Percentiles rank a stretch among this genome's conserved stretches.
phyloP scores from a whole-genome alignment of 2,797 vertebrate genomes.

The Pseudopleuronectes americanus region DNA sequence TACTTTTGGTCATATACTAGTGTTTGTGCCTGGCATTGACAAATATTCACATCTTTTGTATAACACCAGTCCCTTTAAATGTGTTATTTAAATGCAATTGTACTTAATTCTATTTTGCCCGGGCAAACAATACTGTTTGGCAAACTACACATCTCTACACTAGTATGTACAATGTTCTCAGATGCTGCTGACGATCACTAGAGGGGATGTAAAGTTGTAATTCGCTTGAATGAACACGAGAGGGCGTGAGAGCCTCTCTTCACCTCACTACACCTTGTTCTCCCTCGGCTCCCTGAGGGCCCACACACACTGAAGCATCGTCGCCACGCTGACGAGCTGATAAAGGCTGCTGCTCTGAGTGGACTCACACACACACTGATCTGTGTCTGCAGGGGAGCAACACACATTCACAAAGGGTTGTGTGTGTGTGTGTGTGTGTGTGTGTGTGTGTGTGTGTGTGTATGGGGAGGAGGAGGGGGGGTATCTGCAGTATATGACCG shows the following conservation, averaged over 20 bases:
- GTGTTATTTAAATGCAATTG: no score
- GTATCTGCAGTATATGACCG: background rate
- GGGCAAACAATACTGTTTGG: no score
- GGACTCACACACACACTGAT: background rate
- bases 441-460: no score
- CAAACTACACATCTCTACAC: no score
- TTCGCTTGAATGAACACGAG: slow-evolving; percentile 18
- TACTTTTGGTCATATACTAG: background rate
- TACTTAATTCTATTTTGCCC: no score
- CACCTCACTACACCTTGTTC: slow-evolving; percentile 32
- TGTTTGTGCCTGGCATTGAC: background rate
- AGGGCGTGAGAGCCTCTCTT: slow-evolving; percentile 15
- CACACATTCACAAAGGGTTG: background rate
- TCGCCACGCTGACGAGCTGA: background rate
- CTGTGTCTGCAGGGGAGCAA: background rate
- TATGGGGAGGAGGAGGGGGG: no score
- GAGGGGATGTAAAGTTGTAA: background rate
- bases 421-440: no score
- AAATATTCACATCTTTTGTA: background rate
- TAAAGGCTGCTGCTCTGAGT: background rate
- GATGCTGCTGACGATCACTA: no score
- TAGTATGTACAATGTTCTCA: no score
- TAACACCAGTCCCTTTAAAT: no score
- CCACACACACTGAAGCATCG: background rate
- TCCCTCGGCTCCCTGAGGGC: slow-evolving; percentile 6